phyloP scores from a whole-genome alignment of 1,140 invertebrate species.

The Papilio machaon region DNA sequence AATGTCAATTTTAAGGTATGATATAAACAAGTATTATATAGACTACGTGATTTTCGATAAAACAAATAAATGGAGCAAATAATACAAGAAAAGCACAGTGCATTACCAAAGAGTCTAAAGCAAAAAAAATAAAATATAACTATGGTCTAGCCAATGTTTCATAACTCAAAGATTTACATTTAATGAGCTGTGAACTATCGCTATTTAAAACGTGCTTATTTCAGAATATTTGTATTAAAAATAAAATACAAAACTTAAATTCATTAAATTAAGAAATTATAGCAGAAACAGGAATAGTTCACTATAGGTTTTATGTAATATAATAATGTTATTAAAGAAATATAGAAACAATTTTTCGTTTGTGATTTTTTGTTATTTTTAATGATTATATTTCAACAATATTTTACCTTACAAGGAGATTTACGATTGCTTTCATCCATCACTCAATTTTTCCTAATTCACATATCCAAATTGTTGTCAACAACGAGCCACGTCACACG shows the following conservation, averaged over 20 bases:
- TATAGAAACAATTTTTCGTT: neutral
- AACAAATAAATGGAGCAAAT: slow-evolving; percentile 50
- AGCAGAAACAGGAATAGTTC: neutral
- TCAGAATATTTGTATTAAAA: neutral
- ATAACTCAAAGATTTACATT: neutral
- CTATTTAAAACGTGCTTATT: neutral
- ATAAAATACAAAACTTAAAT: neutral
- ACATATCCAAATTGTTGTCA: slow-evolving; percentile 68
- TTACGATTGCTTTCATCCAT: slow-evolving; percentile 78
- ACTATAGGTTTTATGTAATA: neutral
- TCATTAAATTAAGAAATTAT: neutral
- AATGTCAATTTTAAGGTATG: slow-evolving; percentile 30
- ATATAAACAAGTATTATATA: slow-evolving; percentile 24
- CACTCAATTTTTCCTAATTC: slow-evolving; percentile 69
- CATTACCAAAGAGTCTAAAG: slow-evolving; percentile 41
- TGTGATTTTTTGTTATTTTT: neutral
- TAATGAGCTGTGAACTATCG: neutral
- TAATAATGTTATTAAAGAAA: neutral
- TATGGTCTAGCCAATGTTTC: neutral
- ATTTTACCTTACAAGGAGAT: slow-evolving; percentile 79
- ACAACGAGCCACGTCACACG: slow-evolving; percentile 70
- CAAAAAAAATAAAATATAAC: neutral
- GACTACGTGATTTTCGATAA: slow-evolving; percentile 20
- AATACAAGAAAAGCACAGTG: slow-evolving; percentile 65
- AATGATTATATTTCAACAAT: slow-evolving; percentile 26